Evolutionary conservation across 2,113 vertebrate genomes (phyloP), one percentile per base, ranked within the genome.

Genomic region (Neoarius graeffei): DNA sequence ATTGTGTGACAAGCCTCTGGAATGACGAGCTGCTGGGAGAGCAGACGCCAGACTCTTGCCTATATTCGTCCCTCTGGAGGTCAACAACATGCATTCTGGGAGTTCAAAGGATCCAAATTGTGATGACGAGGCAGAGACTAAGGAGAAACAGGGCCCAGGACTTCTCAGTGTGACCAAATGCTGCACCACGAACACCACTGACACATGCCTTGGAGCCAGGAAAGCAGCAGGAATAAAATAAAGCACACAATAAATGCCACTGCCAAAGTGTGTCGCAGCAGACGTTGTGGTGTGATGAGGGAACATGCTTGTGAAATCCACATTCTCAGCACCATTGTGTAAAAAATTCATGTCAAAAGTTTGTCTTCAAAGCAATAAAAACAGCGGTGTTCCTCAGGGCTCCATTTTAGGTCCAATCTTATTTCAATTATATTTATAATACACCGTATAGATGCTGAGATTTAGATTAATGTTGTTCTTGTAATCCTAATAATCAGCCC

Each of bases 61-160:
- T 90, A 86, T 88, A 90, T 88, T 86, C 84, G 85, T 86, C 76
- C 81, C 88, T 62, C 48, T 35, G 81, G 85, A 59, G 60, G 60
- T 77, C 42, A 67, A 57, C 42, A 74, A 71, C 69, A 85, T 57
- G 23, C 89, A 88, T 85, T 79, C n/a, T 83, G 71, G 59, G 80
- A 62, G 71, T 83, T 88, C 62, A 88, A 83, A 90, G 52, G 25
- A 57, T 48, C 23, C 81, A 17, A 14, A 60, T 42, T 42, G 57
- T 42, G 30, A 35, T 42, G 56, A 20, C 0, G 10, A 62, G 57
- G 59, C 77, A 19, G 64, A 52, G 76, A 35, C 8, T 69, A 7
- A 84, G 83, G 48, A 56, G 66, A 71, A 59, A 25, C 52, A 20
- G 30, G 56, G 11, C 74, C 85, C 25, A 60, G n/a, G 74, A 79